Evolutionary conservation across 2,888 invertebrate species (phyloP).

Genomic region (Heteromyza rotundicornis): DNA sequence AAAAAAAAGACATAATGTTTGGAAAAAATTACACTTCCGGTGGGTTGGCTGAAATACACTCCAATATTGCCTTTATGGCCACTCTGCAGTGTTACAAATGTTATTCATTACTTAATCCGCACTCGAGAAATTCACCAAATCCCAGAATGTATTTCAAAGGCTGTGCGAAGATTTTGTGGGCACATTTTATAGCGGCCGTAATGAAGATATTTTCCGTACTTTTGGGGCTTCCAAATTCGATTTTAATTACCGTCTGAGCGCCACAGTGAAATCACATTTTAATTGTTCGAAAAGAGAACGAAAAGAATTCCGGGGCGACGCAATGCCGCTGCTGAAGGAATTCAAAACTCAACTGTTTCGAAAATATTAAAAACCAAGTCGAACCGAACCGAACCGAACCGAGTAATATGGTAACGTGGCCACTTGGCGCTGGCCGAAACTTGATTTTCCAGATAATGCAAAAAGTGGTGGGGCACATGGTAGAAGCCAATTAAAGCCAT

Average conservation of each 20-base stretch:
- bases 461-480: conserved; percentile 13
- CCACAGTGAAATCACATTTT: conserved; percentile 34
- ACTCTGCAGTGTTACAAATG: conserved; percentile 18
- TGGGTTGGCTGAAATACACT: neutral
- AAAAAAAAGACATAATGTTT: neutral
- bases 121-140: conserved; percentile 13
- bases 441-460: conserved; percentile 39
- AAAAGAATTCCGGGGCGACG: neutral
- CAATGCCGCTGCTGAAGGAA: no score
- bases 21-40: neutral
- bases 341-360: no score
- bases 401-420: conserved; percentile 33
- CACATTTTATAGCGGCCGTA: conserved; percentile 27
- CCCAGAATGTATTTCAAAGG: conserved; percentile 18
- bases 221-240: conserved; percentile 46
- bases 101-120: conserved; percentile 26
- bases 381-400: no score
- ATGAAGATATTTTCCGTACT: conserved; percentile 37
- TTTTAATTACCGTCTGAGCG: conserved; percentile 45
- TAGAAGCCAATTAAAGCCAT: conserved; percentile 62
- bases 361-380: no score
- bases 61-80: conserved; percentile 8
- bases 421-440: conserved; percentile 44
- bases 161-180: conserved; percentile 11
- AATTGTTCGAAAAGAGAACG: conserved; percentile 36